Evolutionary conservation across 2,113 vertebrate genomes (phyloP).

Genomic region (Leptocoma aspasia): DNA sequence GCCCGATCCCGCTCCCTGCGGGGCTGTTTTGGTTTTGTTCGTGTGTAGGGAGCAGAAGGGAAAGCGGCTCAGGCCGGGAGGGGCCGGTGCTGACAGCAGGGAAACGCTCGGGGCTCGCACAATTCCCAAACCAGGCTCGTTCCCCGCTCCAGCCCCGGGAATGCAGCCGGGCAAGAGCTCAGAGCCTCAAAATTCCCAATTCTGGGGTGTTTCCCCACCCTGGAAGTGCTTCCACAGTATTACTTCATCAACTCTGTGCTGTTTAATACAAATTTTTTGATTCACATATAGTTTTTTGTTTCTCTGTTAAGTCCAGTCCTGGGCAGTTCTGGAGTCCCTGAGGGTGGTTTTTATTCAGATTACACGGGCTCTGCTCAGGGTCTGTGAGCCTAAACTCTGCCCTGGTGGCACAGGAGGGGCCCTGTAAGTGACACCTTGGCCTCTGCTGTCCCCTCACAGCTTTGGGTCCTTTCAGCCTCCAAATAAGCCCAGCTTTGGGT

Average conservation of each 20-base stretch:
- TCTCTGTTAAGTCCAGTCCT: background rate
- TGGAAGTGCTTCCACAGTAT: rapidly evolving
- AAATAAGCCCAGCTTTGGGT: background rate
- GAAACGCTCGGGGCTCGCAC: too few species aligned
- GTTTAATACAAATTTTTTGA: background rate
- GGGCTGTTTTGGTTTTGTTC: background rate
- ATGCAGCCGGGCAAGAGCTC: rapidly evolving
- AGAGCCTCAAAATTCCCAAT: rapidly evolving
- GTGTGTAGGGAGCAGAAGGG: slow-evolving; percentile 18
- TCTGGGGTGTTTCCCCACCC: rapidly evolving
- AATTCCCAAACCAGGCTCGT: background rate
- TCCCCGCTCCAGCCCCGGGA: background rate
- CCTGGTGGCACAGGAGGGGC: background rate
- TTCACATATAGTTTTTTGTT: background rate
- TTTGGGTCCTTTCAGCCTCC: background rate
- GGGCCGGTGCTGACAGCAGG: background rate
- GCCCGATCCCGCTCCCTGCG: background rate
- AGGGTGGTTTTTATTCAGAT: background rate
- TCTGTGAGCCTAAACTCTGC: background rate
- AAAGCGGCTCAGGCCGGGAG: background rate
- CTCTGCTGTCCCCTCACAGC: background rate
- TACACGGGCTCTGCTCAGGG: background rate
- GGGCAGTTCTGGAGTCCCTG: background rate
- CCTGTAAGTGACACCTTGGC: background rate
- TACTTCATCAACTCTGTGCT: rapidly evolving